Percentiles rank a stretch among this genome's conserved stretches.
Evolutionary conservation across 2,888 invertebrate species (phyloP).

Genomic region (Helicoverpa assulta): DNA sequence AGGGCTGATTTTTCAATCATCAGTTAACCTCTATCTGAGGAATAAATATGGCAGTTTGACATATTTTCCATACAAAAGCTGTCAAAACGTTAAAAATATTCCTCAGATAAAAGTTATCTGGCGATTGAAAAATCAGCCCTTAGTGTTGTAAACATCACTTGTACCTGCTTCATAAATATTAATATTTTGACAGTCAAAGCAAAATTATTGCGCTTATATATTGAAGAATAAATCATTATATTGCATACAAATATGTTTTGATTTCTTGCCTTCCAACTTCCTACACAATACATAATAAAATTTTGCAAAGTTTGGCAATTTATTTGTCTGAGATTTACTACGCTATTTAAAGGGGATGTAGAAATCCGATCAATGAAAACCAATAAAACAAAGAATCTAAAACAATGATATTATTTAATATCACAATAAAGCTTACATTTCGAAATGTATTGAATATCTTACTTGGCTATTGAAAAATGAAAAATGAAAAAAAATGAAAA

Average conservation of each 20-base stretch:
- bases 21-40: too few species aligned
- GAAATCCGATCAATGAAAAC: background rate
- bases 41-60: too few species aligned
- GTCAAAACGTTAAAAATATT: too few species aligned
- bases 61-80: too few species aligned
- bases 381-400: slow-evolving; percentile 52
- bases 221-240: slow-evolving; percentile 89
- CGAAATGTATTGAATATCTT: slow-evolving; percentile 70
- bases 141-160: slow-evolving; percentile 88
- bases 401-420: slow-evolving; percentile 81
- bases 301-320: too few species aligned
- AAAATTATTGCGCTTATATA: slow-evolving; percentile 90
- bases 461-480: slow-evolving; percentile 57
- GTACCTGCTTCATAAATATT: slow-evolving; percentile 88
- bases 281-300: background rate
- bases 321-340: slow-evolving; percentile 10
- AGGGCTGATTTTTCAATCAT: too few species aligned
- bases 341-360: background rate
- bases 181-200: slow-evolving; percentile 89
- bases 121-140: too few species aligned
- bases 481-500: too few species aligned
- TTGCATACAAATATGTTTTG: slow-evolving; percentile 78
- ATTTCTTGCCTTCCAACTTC: slow-evolving; percentile 46
- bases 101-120: too few species aligned
- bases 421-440: slow-evolving; percentile 78